A percentile compares a stretch with the other conserved stretches of the same genome.
phyloP scores from a whole-genome alignment of 2,888 invertebrate genomes.

The Liopterus haemorrhoidalis region DNA sequence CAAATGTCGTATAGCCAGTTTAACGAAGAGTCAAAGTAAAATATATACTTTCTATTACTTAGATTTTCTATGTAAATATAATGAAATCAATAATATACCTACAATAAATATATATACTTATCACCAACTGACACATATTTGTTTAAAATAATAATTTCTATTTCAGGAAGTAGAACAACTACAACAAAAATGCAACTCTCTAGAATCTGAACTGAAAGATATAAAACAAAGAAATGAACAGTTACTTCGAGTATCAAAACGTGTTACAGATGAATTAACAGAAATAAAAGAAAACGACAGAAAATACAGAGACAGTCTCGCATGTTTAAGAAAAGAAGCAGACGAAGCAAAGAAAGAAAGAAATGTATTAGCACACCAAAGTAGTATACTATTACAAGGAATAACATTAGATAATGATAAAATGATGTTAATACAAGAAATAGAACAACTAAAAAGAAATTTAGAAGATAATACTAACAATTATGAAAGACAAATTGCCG shows the following conservation, averaged over 20 bases:
- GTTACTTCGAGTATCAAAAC: conserved; percentile 58
- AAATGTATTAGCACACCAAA: conserved; percentile 62
- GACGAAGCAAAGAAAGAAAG: conserved; percentile 58
- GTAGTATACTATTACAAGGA: conserved; percentile 55
- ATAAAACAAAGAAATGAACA: conserved; percentile 53
- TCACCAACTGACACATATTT: conserved; percentile 1
- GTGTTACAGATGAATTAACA: conserved; percentile 60
- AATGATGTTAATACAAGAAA: conserved; percentile 53
- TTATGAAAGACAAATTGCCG: conserved; percentile 53
- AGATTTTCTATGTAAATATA: too few species aligned
- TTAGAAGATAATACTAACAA: conserved; percentile 56
- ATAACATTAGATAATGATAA: conserved; percentile 52
- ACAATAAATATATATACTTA: neutral
- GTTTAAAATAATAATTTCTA: neutral
- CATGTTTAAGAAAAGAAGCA: conserved; percentile 51
- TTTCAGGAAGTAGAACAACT: conserved; percentile 52
- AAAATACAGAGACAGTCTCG: conserved; percentile 43
- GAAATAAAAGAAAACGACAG: conserved; percentile 58
- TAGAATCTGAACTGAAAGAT: conserved; percentile 53
- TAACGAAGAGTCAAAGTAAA: too few species aligned
- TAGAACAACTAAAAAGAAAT: conserved; percentile 56
- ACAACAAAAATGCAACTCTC: conserved; percentile 44
- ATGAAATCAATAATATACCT: too few species aligned
- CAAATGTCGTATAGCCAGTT: too few species aligned
- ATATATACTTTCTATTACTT: too few species aligned